Conservation (phyloP, 2,888 invertebrate genomes). For the Linyphia triangularis region DNA sequence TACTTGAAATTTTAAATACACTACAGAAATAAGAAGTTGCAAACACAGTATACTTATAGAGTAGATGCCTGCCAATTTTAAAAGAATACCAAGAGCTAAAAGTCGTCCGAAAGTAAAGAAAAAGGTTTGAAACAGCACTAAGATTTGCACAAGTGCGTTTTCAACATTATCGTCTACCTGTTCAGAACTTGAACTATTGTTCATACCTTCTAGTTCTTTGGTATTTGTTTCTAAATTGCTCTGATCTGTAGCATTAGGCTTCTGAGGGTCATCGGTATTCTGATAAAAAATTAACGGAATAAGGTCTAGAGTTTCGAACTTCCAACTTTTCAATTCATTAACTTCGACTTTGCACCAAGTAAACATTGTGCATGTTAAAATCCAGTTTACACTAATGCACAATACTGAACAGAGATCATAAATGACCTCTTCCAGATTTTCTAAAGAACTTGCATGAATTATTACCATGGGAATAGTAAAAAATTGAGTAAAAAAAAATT, state of each 20-base stretch:
- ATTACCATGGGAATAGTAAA: slow-evolving; percentile 63
- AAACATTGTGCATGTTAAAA: slow-evolving; percentile 55
- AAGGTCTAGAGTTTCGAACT: slow-evolving; percentile 54
- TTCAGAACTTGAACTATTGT: neutral
- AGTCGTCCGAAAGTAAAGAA: slow-evolving; percentile 64
- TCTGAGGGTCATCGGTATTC: neutral
- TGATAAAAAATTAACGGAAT: slow-evolving; percentile 60
- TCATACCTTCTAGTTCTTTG: neutral
- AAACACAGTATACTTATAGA: slow-evolving; percentile 64
- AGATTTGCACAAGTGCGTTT: neutral
- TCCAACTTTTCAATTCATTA: slow-evolving; percentile 54
- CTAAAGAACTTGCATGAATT: slow-evolving; percentile 27
- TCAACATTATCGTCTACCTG: neutral
- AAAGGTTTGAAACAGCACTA: slow-evolving; percentile 55
- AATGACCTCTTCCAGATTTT: slow-evolving; percentile 42
- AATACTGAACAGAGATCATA: slow-evolving; percentile 15
- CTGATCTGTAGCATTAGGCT: neutral
- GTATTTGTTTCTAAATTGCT: neutral
- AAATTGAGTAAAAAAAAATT: slow-evolving; percentile 59
- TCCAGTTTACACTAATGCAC: slow-evolving; percentile 45
- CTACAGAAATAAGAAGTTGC: slow-evolving; percentile 57
- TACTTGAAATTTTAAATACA: slow-evolving; percentile 68
- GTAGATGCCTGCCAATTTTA: slow-evolving; percentile 66
- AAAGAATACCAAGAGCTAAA: slow-evolving; percentile 63
- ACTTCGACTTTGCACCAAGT: slow-evolving; percentile 31